A percentile compares a stretch with the other conserved stretches of the same genome.
These are phyloP conservation scores for Plemyria rubiginata DNA, from an alignment of 2,888 invertebrate genomes.

Conservation along the genomic window DNA sequence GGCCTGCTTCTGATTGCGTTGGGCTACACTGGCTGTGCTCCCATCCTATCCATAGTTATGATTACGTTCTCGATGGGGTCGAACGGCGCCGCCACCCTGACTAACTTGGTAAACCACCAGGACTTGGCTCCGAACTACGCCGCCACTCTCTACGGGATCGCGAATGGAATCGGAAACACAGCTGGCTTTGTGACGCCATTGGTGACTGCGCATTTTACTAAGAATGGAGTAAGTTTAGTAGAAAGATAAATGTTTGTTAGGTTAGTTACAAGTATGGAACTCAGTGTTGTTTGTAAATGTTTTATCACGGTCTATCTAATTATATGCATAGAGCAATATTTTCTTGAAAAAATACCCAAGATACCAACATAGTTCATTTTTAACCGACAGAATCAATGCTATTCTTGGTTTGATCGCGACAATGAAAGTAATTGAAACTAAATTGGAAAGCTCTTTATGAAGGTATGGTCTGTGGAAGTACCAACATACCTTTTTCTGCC, in stretches of 20 bases:
- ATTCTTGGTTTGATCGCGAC: no score
- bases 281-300: no score
- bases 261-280: no score
- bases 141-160: conserved; percentile 90
- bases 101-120: conserved; percentile 87
- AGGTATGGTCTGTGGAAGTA: no score
- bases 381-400: no score
- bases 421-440: no score
- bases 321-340: no score
- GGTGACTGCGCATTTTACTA: conserved; percentile 88
- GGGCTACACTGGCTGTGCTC: conserved; percentile 86
- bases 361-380: no score
- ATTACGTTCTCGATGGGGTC: conserved; percentile 88
- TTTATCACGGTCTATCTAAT: no score
- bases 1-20: conserved; percentile 81
- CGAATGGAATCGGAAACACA: conserved; percentile 89
- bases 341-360: no score
- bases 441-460: no score
- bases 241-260: not conserved
- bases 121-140: conserved; percentile 92
- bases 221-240: conserved; percentile 77
- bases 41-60: conserved; percentile 86
- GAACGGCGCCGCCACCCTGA: conserved; percentile 86
- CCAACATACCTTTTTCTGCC: no score
- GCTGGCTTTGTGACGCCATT: conserved; percentile 90